Base-by-base conservation (phyloP, 2,888 invertebrate species). In the Noctua janthe region DNA sequence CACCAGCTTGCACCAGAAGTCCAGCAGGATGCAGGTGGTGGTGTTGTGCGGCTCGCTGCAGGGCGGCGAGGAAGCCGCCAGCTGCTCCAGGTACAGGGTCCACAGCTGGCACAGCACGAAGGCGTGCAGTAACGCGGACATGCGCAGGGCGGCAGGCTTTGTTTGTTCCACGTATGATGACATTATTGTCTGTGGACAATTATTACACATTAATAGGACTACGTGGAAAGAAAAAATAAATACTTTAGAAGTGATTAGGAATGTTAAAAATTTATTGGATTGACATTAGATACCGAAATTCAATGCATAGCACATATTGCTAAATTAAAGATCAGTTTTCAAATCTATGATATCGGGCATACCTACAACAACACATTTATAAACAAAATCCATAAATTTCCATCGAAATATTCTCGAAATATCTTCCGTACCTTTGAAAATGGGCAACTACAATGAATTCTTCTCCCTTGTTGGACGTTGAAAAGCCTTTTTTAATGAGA, bases 1-100 rank as follows among this genome's bases (percentile, higher is more conserved):
- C 64, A 99, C 99, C 11, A 99, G 98, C 95, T 99, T 99, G 74
- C 99, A 99, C 99, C 99, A 99, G 97, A 99, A 99, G 97, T 99
- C 99, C 90, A 99, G 98, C 77, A 99, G 97, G 87, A 99, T 98
- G 87, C 98, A 98, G 95, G 98, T 97, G 1, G 98, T 98, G 23
- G 98, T 97, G 91, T 98, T 97, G 91, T 98, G 98, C 23, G 98
- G 97, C 92, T 99, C 99, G 62, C 97, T 97, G 93, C 97, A 98
- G 87, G 98, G 98, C 88, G 97, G 96, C 92, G 97, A 97, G 69
- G 97, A 97, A 71, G 97, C 97, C 2, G 99, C 98, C 91, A 98
- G 97, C 94, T 99, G 98, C 95, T 99, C 99, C 94, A 99, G 98
- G 96, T 99, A 99, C 89, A 99, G 98, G 0, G 99, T 99, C 99